Evolutionary conservation across 2,888 invertebrate species (phyloP), one percentile per base, ranked within the genome.

Genomic region (Pachydiplax longipennis): DNA sequence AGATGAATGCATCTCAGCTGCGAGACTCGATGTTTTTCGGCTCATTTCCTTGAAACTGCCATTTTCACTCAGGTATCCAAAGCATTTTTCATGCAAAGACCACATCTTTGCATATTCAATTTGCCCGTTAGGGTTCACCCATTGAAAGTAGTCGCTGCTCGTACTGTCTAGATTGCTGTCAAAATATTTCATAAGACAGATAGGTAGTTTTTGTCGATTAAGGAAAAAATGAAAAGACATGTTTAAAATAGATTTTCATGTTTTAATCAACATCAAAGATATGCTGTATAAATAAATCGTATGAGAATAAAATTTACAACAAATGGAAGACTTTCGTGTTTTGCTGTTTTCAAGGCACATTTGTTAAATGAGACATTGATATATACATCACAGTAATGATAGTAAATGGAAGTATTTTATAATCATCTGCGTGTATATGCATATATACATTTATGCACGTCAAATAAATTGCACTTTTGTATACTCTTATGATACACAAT

Each of bases 261-360:
- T 87, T 87, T n/a, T 61, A 87, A 87, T 87, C 31, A 87, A 61
- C 87, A 37, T 87, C 61, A 87, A 61, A 87, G 61, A 87, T 53
- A 53, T 73, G 73, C 8, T 31, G 31, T 31, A 87, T 87, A 87
- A 87, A 87, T 87, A 87, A 58, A 61, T 87, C 61, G 35, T 87
- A 87, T 87, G 61, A 65, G 61, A 87, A 87, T 31, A 83, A 87
- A 65, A 37, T n/a, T n/a, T 87, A 87, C 61, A 87, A 87, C 37
- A 87, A 61, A 58, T 37, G 87, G 87, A 87, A 87, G 87, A 87
- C 87, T 87, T 31, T 87, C 40, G 87, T 87, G 61, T 61, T 87
- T 61, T 87, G 58, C 37, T n/a, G 58, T 58, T 87, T 61, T 61
- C 37, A 87, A 87, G 87, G 87, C 87, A 87, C 87, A 87, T 37